Percentiles rank a stretch among this genome's conserved stretches.
Conservation (phyloP, 2,113 vertebrate species). For the Epinephelus moara region DNA sequence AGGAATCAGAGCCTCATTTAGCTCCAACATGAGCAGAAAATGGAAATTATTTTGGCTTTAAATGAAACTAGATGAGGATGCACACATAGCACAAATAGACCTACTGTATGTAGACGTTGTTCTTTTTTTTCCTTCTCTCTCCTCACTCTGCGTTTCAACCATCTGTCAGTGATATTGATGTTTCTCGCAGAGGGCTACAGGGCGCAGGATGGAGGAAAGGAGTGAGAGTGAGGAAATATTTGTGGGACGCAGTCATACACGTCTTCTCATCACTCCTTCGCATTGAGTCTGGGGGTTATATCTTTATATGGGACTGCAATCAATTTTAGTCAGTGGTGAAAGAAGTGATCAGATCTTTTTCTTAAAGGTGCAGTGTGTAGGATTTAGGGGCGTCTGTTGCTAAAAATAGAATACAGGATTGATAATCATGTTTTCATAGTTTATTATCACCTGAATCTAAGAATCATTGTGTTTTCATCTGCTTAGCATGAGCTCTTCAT, state of each 20-base stretch:
- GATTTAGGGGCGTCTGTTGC: too few relatives aligned
- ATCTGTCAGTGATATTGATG: conserved; percentile 76
- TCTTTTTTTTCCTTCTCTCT: conserved; percentile 9
- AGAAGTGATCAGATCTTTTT: conserved; percentile 12
- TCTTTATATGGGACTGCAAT: conserved; percentile 11
- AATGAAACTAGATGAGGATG: conserved; percentile 47
- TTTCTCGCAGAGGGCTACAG: conserved; percentile 62
- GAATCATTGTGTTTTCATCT: too few relatives aligned
- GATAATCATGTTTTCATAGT: too few relatives aligned
- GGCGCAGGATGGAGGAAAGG: conserved; percentile 52
- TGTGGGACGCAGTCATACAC: conserved; percentile 49
- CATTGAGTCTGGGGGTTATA: conserved; percentile 22
- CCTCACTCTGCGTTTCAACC: conserved; percentile 51
- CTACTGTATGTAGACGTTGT: conserved; percentile 21
- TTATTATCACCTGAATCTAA: too few relatives aligned
- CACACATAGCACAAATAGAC: conserved; percentile 34
- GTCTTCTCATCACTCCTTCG: conserved; percentile 60
- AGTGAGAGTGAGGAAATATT: conserved; percentile 63
- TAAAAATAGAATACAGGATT: too few relatives aligned
- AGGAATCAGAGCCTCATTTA: conserved; percentile 56
- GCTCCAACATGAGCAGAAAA: conserved; percentile 20
- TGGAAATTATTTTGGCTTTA: conserved; percentile 46
- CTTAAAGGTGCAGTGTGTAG: background rate
- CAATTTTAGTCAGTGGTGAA: conserved; percentile 13
- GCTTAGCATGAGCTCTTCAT: too few relatives aligned